Percentiles rank a stretch among this genome's conserved stretches.
Conservation (phyloP, 2,797 vertebrate genomes). For the Sphenodon punctatus region DNA sequence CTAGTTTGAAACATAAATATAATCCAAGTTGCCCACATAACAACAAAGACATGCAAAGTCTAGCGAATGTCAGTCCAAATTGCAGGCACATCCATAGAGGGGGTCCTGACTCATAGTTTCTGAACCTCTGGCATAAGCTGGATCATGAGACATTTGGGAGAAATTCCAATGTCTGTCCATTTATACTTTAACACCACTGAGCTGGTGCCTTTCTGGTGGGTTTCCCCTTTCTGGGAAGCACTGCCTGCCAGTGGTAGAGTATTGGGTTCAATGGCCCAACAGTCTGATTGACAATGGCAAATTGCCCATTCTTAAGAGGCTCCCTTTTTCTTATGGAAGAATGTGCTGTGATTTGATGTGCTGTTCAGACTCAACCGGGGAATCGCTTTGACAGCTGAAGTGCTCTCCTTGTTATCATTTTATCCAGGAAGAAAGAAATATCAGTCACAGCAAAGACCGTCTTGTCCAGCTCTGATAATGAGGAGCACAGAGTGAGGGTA, state of each 20-base stretch:
- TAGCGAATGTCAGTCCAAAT: too few species aligned
- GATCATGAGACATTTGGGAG: background rate
- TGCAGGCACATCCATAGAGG: too few species aligned
- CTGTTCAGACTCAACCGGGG: background rate
- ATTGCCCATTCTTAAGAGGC: background rate
- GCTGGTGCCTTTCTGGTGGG: background rate
- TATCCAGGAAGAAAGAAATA: conserved; percentile 1
- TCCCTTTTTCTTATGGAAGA: background rate
- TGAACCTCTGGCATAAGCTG: too few species aligned
- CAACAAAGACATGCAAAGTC: too few species aligned
- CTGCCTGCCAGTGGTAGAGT: background rate
- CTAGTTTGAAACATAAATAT: too few species aligned
- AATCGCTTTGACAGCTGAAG: conserved; percentile 23
- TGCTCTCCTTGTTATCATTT: background rate
- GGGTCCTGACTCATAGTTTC: too few species aligned
- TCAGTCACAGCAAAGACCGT: background rate
- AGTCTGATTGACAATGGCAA: background rate
- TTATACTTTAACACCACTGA: background rate
- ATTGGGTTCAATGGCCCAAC: background rate
- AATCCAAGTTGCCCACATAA: too few species aligned
- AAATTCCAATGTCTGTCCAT: background rate
- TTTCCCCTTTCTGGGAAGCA: background rate
- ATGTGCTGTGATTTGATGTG: background rate
- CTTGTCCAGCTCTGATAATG: background rate
- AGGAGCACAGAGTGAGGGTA: background rate